A percentile compares a stretch with the other conserved stretches of the same genome.
Conservation (phyloP, 2,113 vertebrate genomes). For the Thalassoma bifasciatum region DNA sequence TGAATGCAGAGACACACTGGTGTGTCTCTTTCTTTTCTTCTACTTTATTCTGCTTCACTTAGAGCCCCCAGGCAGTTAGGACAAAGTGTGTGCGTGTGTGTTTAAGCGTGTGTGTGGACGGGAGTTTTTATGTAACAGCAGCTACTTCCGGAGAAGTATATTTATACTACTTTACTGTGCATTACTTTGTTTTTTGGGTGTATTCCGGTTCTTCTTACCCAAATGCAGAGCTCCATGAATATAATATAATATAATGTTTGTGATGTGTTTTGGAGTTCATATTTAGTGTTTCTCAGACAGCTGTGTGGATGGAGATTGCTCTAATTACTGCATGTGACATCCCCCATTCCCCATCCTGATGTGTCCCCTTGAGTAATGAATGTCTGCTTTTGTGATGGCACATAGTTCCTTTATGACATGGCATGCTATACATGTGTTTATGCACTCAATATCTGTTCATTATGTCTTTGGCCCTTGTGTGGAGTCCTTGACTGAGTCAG, state of each 20-base stretch:
- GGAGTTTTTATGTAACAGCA: not conserved
- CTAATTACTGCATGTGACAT: conserved; percentile 53
- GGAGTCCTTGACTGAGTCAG: not conserved
- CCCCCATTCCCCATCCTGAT: conserved; percentile 15
- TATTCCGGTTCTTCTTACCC: conserved; percentile 1
- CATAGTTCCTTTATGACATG: conserved; percentile 21
- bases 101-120: not conserved
- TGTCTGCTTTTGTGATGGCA: conserved; percentile 36
- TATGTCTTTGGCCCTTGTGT: not conserved
- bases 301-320: conserved; percentile 49
- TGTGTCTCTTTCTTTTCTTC: conserved; percentile 47
- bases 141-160: not conserved
- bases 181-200: not conserved
- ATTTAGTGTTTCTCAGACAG: conserved; percentile 33
- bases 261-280: conserved; percentile 8
- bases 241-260: not conserved
- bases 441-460: not conserved
- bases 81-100: not conserved
- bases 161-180: conserved; percentile 2
- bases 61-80: conserved; percentile 27
- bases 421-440: not conserved
- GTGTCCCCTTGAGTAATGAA: conserved; percentile 20
- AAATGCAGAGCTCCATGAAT: not conserved
- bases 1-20: conserved; percentile 39
- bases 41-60: conserved; percentile 60